These are phyloP conservation scores for Chrysodeixis includens DNA, from an alignment of 2,888 invertebrate species.

Conservation along the genomic window DNA sequence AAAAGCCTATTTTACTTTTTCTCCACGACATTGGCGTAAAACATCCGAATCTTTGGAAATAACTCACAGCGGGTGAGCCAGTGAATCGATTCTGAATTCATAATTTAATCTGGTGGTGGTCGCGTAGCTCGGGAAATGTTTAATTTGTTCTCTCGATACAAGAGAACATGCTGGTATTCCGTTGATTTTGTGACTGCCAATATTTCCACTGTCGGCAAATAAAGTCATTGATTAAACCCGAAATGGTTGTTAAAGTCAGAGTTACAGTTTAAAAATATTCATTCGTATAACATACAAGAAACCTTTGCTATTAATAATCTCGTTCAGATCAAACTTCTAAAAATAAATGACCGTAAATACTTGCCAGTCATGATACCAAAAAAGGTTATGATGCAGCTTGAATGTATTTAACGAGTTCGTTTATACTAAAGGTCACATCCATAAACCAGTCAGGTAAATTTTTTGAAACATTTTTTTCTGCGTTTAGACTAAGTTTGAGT, in stretches of 20 bases:
- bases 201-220: slow-evolving; percentile 31
- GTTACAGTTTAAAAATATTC: slow-evolving; percentile 1
- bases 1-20: slow-evolving; percentile 23
- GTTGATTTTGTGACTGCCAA: slow-evolving; percentile 49
- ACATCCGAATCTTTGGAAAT: slow-evolving; percentile 64
- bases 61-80: slow-evolving; percentile 71
- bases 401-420: neutral
- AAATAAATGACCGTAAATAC: slow-evolving; percentile 8
- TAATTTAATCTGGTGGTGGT: slow-evolving; percentile 79
- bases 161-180: slow-evolving; percentile 59
- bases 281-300: neutral
- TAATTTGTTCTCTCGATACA: slow-evolving; percentile 69
- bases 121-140: slow-evolving; percentile 68
- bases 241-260: neutral
- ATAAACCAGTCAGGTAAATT: slow-evolving; percentile 4
- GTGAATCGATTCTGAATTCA: slow-evolving; percentile 80
- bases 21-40: slow-evolving; percentile 15
- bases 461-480: neutral
- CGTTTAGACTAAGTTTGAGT: slow-evolving; percentile 10
- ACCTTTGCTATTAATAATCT: neutral
- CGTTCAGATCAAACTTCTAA: neutral
- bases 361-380: slow-evolving; percentile 2
- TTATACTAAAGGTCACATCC: neutral
- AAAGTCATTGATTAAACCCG: slow-evolving; percentile 19
- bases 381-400: slow-evolving; percentile 7